Base-by-base conservation (phyloP, 2,888 invertebrate species). In the Notodonta ziczac region DNA sequence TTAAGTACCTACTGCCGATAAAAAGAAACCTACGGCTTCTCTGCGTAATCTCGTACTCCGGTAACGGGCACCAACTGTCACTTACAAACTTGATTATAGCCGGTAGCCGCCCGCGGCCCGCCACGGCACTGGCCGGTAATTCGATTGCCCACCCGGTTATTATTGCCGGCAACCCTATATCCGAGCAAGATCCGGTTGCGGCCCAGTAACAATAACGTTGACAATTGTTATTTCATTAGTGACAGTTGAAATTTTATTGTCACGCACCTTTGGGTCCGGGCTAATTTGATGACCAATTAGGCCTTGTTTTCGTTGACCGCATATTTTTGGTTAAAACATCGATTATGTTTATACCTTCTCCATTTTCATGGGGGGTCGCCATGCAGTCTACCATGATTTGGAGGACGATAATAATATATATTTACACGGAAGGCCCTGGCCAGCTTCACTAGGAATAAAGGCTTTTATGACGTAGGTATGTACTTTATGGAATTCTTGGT, bases 121-220 rank as follows among this genome's bases (percentile, higher is more conserved):
- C 63, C 56, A 54, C 65, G 63, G 60, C 62, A 63, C 62, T 59
- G 65, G 61, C 73, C 83, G 82, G 84, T 89, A 88, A 89, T 86
- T 87, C 76, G 81, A 88, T 89, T 87, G 84, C 82, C 74, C 74
- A 81, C 73, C 68, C 81, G 82, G 85, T 82, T 84, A 85, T 83
- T 83, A 84, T 82, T 80, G 78, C 82, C 80, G 78, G 77, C 76
- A 80, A 79, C 77, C 80, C 76, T 82, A 81, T 85, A 86, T 84
- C 85, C 84, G 81, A 35, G 79, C 65, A 72, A 77, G 77, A 81
- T 81, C 84, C 84, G 81, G 84, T 82, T 85, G 82, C 77, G 72
- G 71, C 65, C 72, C 70, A 71, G n/a, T 77, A 75, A 82, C 82
- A 82, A 83, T 80, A 83, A 77, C 72, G 78, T 74, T 75, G 71